These are phyloP conservation scores for Myiothlypis coronata DNA, from an alignment of 2,797 vertebrate genomes.

Conservation along the genomic window DNA sequence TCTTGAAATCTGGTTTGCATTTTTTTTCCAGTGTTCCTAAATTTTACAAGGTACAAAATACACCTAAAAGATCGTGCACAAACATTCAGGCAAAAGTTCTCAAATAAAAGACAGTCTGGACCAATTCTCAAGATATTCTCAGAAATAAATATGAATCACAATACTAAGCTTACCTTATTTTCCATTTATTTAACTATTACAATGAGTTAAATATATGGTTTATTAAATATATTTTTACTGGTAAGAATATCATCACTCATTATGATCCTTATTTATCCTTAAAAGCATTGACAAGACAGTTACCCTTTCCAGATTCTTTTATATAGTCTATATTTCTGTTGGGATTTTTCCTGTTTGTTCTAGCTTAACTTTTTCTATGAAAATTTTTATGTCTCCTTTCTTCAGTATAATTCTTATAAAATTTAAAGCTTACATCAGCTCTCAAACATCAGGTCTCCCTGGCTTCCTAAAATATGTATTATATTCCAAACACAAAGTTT, in stretches of 20 bases:
- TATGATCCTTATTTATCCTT: not conserved
- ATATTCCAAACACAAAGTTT: not conserved
- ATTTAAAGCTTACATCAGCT: not conserved
- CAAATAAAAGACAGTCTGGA: not conserved
- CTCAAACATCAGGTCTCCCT: not conserved
- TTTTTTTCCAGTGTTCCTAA: not conserved
- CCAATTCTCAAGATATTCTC: not conserved
- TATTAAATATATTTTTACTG: not conserved
- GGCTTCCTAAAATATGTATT: conserved; percentile 2
- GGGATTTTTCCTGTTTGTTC: not conserved
- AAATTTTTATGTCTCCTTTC: not conserved
- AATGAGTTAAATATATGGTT: not conserved
- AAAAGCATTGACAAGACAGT: not conserved
- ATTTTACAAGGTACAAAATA: not conserved
- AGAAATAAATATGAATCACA: not conserved
- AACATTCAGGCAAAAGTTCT: not conserved
- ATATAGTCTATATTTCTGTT: not conserved
- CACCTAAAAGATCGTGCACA: not conserved
- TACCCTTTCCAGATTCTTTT: not conserved
- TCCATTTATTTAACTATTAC: not conserved
- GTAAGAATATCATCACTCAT: not conserved
- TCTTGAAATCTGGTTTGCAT: conserved; percentile 10
- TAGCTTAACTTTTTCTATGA: not conserved
- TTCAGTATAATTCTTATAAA: not conserved
- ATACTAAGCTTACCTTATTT: not conserved